phyloP scores from a whole-genome alignment of 92 coral and sea anemone genomes.

The Zoanthus gigantus region DNA sequence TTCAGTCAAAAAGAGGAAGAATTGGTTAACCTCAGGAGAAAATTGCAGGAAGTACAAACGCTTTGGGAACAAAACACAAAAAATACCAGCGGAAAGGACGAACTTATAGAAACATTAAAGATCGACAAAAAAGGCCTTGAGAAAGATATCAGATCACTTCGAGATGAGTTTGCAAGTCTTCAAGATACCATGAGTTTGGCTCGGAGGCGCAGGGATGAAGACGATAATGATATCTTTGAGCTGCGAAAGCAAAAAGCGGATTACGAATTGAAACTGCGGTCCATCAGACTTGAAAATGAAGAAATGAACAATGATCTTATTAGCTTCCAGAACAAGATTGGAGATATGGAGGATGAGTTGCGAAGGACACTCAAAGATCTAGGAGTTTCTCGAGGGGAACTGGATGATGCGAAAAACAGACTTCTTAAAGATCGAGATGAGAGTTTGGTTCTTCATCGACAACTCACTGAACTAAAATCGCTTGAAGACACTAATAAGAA shows the following conservation, averaged over 20 bases:
- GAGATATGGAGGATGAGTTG: slow-evolving; percentile 82
- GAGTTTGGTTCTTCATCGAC: slow-evolving; percentile 67
- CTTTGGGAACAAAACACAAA: slow-evolving; percentile 91
- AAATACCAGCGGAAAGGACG: slow-evolving; percentile 82
- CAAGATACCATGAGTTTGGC: slow-evolving; percentile 84
- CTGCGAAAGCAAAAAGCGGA: slow-evolving; percentile 87
- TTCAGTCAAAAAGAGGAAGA: slow-evolving; percentile 77
- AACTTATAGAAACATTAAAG: slow-evolving; percentile 80
- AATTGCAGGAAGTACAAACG: slow-evolving; percentile 86
- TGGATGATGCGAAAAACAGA: slow-evolving; percentile 84
- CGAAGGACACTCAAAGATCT: slow-evolving; percentile 86
- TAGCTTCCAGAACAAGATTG: slow-evolving; percentile 83
- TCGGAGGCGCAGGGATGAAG: slow-evolving; percentile 84
- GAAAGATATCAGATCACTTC: slow-evolving; percentile 83
- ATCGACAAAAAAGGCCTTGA: slow-evolving; percentile 86
- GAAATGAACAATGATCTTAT: slow-evolving; percentile 95
- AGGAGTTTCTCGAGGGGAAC: slow-evolving; percentile 81
- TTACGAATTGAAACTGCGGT: slow-evolving; percentile 76
- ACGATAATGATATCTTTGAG: slow-evolving; percentile 84
- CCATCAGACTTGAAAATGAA: slow-evolving; percentile 85
- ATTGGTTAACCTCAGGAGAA: slow-evolving; percentile 70
- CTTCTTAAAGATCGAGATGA: slow-evolving; percentile 81
- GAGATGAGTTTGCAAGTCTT: slow-evolving; percentile 85
- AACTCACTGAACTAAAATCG: slow-evolving; percentile 76
- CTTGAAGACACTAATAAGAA: slow-evolving; percentile 79